Percentiles rank a stretch among this genome's conserved stretches.
Conservation (phyloP, 1,140 invertebrate species). For the Bombus polaris region DNA sequence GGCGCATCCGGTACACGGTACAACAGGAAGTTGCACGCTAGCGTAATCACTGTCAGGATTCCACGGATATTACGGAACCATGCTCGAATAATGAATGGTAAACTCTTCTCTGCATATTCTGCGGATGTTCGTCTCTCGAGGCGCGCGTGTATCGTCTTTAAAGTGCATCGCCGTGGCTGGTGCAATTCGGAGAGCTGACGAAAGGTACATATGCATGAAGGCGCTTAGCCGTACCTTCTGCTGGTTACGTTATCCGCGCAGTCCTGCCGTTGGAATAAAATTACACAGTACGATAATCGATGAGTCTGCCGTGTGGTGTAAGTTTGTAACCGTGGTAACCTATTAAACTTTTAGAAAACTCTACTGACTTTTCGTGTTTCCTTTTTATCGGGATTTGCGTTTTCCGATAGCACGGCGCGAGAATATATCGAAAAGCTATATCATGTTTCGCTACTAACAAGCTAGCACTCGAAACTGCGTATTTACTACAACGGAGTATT, state of each 20-base stretch:
- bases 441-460: too few relatives aligned
- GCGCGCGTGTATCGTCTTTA: constrained; percentile 42
- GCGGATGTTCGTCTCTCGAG: constrained; percentile 17
- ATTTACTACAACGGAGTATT: not conserved
- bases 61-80: constrained; percentile 48
- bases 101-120: constrained; percentile 51
- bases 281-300: not conserved
- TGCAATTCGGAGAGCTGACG: too few relatives aligned
- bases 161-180: constrained; percentile 9
- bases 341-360: too few relatives aligned
- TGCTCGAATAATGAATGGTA: constrained; percentile 61
- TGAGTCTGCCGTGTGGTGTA: not conserved
- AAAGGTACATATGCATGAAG: constrained; percentile 44
- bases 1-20: constrained; percentile 39
- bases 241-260: constrained; percentile 17
- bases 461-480: not conserved
- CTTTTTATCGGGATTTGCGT: not conserved
- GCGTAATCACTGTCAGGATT: constrained; percentile 58
- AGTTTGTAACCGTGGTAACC: not conserved
- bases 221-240: constrained; percentile 7
- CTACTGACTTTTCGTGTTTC: too few relatives aligned
- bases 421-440: not conserved
- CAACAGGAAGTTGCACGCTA: constrained; percentile 33
- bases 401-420: not conserved
- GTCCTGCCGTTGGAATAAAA: not conserved